A percentile compares a stretch with the other conserved stretches of the same genome.
Conservation (phyloP, 2,113 vertebrate genomes). For the Delphinapterus leucas region DNA sequence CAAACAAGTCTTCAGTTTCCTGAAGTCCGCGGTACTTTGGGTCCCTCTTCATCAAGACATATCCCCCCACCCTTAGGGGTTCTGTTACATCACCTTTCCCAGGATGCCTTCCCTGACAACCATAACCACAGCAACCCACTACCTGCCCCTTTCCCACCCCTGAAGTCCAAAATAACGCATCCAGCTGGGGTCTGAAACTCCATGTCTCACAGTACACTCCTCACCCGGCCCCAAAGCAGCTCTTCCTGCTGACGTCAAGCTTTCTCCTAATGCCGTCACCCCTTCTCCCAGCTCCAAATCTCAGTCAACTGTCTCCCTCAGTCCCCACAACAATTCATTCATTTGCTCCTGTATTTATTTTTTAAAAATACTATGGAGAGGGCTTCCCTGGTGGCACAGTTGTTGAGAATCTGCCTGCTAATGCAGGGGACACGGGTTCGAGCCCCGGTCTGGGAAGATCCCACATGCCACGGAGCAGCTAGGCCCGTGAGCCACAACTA, state of each 20-base stretch:
- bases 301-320: not conserved
- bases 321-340: not conserved
- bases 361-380: not conserved
- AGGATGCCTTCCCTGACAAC: not conserved
- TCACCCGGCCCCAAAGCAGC: not conserved
- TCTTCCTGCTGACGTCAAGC: not conserved
- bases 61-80: not conserved
- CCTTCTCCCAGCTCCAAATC: not conserved
- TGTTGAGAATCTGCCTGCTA: too few species aligned
- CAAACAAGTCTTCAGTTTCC: not conserved
- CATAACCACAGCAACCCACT: not conserved
- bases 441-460: too few species aligned
- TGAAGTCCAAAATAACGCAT: not conserved
- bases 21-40: not conserved
- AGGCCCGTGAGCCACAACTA: too few species aligned
- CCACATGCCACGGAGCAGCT: too few species aligned
- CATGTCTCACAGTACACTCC: not conserved
- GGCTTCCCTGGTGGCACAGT: too few species aligned
- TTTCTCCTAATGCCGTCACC: not conserved
- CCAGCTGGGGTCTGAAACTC: not conserved
- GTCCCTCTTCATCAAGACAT: too few species aligned
- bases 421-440: too few species aligned
- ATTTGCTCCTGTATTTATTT: not conserved
- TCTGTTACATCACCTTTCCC: not conserved
- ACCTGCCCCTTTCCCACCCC: not conserved